Percentiles rank a stretch among this genome's conserved stretches.
Conservation (phyloP, 2,797 vertebrate species). For the Pipistrellus kuhlii region DNA sequence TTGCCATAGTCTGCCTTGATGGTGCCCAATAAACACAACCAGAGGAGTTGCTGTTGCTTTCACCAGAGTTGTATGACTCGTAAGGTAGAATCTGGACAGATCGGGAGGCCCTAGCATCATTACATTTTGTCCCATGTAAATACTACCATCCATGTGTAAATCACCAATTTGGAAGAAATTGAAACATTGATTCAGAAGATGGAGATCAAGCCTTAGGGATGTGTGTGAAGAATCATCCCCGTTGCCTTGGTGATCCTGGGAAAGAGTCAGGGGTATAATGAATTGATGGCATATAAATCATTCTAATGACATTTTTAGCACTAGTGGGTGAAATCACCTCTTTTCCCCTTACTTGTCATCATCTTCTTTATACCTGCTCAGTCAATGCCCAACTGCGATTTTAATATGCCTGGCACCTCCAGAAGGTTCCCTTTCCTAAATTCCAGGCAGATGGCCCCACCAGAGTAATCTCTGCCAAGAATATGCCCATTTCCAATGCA, state of each 20-base stretch:
- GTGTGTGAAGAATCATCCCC: slow-evolving; percentile 43
- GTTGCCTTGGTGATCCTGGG: slow-evolving; percentile 77
- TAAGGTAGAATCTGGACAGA: neutral
- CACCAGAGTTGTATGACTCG: neutral
- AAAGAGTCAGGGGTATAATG: slow-evolving; percentile 67
- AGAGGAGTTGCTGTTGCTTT: neutral
- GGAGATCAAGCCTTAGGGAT: slow-evolving; percentile 12
- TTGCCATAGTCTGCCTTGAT: neutral
- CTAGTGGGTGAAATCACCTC: slow-evolving; percentile 64
- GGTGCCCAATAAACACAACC: neutral
- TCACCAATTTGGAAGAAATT: neutral
- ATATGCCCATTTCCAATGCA: neutral
- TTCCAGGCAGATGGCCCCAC: neutral
- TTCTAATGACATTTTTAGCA: slow-evolving; percentile 75
- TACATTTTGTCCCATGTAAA: neutral
- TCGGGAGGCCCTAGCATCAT: neutral
- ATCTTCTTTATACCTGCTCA: neutral
- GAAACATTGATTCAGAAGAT: slow-evolving; percentile 52
- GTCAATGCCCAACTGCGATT: neutral
- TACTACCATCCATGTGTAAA: neutral
- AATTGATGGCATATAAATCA: slow-evolving; percentile 77
- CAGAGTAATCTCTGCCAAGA: neutral
- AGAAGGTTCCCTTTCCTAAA: neutral
- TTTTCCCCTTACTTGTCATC: slow-evolving; percentile 55
- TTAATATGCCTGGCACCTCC: slow-evolving; percentile 19